Evolutionary conservation across 2,113 vertebrate genomes (phyloP), one percentile per base, ranked within the genome.

Genomic region (Cepphus grylle): DNA sequence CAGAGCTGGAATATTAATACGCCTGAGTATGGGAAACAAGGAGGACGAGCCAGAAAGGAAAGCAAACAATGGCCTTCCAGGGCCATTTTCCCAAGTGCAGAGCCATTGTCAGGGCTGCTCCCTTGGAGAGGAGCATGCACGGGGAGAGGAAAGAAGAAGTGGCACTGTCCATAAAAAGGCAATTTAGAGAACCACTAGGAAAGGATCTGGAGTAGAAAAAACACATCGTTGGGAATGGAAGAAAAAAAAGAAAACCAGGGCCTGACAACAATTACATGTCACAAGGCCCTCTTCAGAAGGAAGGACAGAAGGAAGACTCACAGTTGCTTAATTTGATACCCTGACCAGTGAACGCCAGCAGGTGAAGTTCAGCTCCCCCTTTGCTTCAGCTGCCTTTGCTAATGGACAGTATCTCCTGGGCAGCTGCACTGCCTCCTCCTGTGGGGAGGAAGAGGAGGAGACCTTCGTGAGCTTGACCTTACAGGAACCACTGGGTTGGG

Each of bases 31-130:
- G 45, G 55, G 58, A 88, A 92, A 93, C 42, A 55, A 88, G 71
- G 22, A 86, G 65, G 50, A 58, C 1, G 50, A 92, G 55, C 42
- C 88, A 90, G 76, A 92, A 88, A 82, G 63, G 63, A 83, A 94
- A 56, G 34, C 7, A 88, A 86, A 86, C 15, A 36, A 30, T 52
- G 22, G 45, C 38, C 38, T 69, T 88, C 36, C 13, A 3, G 11
- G 69, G 67, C 1, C 29, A 34, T 77, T 58, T 61, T 58, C 22
- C 59, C 47, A 70, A 92, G 25, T 1, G 1, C 13, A 71, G 43
- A 42, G 8, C 27, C 20, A 30, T 55, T 82, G 45, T 38, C 59
- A 62, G 40, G 71, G 71, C 38, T 67, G 59, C 6, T 73, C 12
- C 45, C 49, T 69, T 3, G 1, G 42, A 65, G 13, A 74, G 36